phyloP scores from a whole-genome alignment of 2,113 vertebrate genomes.

The Morphnarchus princeps region DNA sequence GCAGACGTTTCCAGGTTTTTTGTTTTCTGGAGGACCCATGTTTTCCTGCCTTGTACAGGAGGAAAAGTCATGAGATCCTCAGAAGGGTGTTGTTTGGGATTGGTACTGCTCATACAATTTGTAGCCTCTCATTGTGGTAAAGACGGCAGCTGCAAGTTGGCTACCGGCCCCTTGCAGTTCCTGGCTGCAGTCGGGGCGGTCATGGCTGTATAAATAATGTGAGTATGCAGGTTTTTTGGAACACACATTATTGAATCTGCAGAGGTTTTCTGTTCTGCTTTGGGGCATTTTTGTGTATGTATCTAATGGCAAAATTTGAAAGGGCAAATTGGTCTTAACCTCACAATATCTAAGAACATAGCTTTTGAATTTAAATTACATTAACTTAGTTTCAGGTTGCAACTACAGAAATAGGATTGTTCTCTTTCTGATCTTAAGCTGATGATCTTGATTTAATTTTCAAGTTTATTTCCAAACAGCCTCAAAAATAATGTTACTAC shows the following conservation, averaged over 20 bases:
- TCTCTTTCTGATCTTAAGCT: not conserved
- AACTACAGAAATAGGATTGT: not conserved
- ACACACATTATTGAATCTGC: not conserved
- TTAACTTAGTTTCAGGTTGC: not conserved
- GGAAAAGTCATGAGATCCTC: accelerated
- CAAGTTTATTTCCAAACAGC: not conserved
- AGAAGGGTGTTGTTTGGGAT: not conserved
- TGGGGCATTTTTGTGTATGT: not conserved
- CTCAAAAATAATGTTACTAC: not conserved
- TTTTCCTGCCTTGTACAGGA: not conserved
- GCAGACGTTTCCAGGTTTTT: not conserved
- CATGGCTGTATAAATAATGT: accelerated
- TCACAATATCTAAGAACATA: not conserved
- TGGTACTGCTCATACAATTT: not conserved
- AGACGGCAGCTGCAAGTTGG: not conserved
- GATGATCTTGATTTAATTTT: not conserved
- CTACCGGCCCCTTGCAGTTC: not conserved
- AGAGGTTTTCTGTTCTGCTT: not conserved
- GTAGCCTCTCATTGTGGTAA: not conserved
- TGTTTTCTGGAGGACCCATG: not conserved
- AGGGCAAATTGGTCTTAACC: not conserved
- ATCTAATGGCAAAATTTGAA: not conserved
- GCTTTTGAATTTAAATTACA: not conserved
- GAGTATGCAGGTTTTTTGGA: not conserved
- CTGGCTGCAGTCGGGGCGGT: not conserved